Conservation (phyloP, 2,113 vertebrate species). For the Silurus asotus region DNA sequence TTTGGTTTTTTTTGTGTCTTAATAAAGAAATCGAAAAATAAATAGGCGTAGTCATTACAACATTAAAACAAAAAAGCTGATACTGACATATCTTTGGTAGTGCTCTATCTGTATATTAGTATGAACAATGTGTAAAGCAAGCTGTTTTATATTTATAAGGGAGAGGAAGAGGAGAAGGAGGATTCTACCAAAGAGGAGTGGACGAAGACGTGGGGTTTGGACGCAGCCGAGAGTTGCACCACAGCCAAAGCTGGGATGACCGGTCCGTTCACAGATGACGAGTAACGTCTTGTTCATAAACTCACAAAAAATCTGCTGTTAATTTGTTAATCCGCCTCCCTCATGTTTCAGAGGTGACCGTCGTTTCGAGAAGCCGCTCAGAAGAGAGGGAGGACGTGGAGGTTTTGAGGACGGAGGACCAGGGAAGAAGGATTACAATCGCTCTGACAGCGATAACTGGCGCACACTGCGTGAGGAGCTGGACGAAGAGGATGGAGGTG, state of each 20-base stretch:
- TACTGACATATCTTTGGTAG: too few species aligned
- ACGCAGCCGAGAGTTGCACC: conserved; percentile 75
- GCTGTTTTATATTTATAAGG: conserved; percentile 56
- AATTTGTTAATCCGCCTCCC: not conserved
- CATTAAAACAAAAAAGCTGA: too few species aligned
- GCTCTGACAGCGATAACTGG: conserved; percentile 81
- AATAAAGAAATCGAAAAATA: too few species aligned
- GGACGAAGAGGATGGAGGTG: conserved; percentile 70
- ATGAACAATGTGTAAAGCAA: not conserved
- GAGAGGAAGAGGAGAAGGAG: conserved; percentile 75
- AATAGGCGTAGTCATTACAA: too few species aligned
- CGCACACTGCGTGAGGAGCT: conserved; percentile 77
- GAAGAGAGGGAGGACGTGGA: conserved; percentile 73
- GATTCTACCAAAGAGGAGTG: conserved; percentile 78
- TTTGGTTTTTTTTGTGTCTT: too few species aligned
- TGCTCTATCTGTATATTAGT: too few species aligned
- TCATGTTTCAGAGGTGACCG: conserved; percentile 69
- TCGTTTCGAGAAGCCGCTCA: conserved; percentile 75
- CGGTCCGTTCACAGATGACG: conserved; percentile 58
- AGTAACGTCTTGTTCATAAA: not conserved
- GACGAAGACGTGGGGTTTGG: conserved; percentile 78
- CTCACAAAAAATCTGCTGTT: not conserved
- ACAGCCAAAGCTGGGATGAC: conserved; percentile 83
- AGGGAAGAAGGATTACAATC: conserved; percentile 72
- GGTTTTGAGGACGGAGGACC: conserved; percentile 73